Percentiles rank a stretch among this genome's conserved stretches.
phyloP scores from a whole-genome alignment of 2,797 vertebrate species.

The Sylvilagus floridanus region DNA sequence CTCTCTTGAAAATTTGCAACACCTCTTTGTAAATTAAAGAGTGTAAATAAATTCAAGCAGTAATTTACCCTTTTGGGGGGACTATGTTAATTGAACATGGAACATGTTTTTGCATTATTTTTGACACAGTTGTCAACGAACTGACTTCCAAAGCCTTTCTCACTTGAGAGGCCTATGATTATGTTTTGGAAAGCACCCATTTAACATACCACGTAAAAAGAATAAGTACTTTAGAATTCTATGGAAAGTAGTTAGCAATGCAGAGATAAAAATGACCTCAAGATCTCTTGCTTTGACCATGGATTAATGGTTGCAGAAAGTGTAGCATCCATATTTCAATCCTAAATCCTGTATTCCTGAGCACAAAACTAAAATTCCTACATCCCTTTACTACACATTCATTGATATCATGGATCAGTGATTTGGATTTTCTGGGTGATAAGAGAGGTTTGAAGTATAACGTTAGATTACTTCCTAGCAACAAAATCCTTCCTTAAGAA shows the following conservation, averaged over 20 bases:
- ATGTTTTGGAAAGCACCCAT: not conserved
- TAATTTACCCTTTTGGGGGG: not conserved
- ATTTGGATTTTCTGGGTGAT: conserved; percentile 3
- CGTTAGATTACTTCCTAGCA: conserved; percentile 36
- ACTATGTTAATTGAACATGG: not conserved
- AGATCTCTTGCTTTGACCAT: conserved; percentile 14
- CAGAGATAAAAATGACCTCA: conserved; percentile 16
- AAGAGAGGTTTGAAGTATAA: conserved; percentile 35
- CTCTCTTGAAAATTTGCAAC: not conserved
- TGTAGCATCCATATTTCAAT: not conserved
- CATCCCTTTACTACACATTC: not conserved
- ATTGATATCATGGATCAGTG: not conserved
- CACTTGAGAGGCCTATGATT: not conserved
- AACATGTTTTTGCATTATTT: not conserved
- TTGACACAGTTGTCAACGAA: not conserved
- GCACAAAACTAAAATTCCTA: not conserved
- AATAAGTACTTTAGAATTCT: not conserved
- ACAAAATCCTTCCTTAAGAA: not conserved
- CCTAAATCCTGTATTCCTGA: not conserved
- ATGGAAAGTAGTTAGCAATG: not conserved
- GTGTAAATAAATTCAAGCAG: not conserved
- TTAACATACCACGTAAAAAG: conserved; percentile 7
- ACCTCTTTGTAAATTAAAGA: not conserved
- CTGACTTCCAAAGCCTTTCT: conserved; percentile 12
- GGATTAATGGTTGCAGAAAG: not conserved